Evolutionary conservation across 2,797 vertebrate species (phyloP).

Genomic region (Macropodus opercularis): DNA sequence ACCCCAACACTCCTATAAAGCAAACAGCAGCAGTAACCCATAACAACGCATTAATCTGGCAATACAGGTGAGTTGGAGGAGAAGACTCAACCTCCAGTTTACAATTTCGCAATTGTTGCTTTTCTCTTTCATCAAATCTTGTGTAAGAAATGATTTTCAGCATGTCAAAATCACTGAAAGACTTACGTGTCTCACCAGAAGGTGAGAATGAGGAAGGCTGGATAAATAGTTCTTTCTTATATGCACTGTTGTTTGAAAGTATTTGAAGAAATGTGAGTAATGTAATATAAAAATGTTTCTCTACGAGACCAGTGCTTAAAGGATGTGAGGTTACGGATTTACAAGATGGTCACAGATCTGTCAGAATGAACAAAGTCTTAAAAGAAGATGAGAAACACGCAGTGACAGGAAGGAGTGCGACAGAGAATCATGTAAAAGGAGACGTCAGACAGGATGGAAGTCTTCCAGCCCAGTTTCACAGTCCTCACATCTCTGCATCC

Average conservation of each 20-base stretch:
- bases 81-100: conserved; percentile 36
- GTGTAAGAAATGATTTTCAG: conserved; percentile 24
- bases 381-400: conserved; percentile 51
- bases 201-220: conserved; percentile 50
- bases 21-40: conserved; percentile 50
- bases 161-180: conserved; percentile 39
- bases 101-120: conserved; percentile 58
- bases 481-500: conserved; percentile 81
- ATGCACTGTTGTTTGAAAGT: conserved; percentile 30
- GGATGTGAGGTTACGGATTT: conserved; percentile 76
- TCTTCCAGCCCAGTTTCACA: conserved; percentile 82
- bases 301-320: conserved; percentile 46
- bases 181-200: conserved; percentile 38
- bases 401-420: conserved; percentile 27
- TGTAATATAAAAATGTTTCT: conserved; percentile 19
- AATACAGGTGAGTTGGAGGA: conserved; percentile 35
- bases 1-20: conserved; percentile 55
- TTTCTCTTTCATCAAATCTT: conserved; percentile 36
- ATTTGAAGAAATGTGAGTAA: conserved; percentile 31
- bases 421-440: conserved; percentile 49
- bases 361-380: conserved; percentile 68
- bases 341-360: conserved; percentile 85
- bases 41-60: conserved; percentile 44
- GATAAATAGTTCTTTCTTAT: conserved; percentile 36
- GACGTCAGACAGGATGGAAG: conserved; percentile 56